Percentiles rank a stretch among this genome's conserved stretches.
phyloP scores from a whole-genome alignment of 2,888 invertebrate species.

The Cheilosia urbana region DNA sequence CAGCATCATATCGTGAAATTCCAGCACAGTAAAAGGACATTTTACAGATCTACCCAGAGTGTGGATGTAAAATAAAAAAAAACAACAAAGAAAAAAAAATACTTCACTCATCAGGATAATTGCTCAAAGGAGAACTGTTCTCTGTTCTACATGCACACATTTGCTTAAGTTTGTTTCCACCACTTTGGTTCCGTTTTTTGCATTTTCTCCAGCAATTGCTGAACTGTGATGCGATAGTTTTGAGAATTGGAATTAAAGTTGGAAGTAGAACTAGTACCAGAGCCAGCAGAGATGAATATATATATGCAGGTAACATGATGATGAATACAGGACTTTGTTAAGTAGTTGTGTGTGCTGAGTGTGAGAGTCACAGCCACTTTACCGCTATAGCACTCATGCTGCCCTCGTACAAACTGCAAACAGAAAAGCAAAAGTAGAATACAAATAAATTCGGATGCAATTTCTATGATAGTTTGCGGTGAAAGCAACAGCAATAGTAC shows the following conservation, averaged over 20 bases:
- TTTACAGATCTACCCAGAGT: constrained; percentile 24
- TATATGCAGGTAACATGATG: constrained; percentile 33
- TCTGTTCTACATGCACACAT: constrained; percentile 25
- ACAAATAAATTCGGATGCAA: constrained; percentile 54
- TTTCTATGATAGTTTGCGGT: constrained; percentile 34
- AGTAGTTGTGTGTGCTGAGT: constrained; percentile 31
- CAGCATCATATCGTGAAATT: neutral
- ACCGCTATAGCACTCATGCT: constrained; percentile 21
- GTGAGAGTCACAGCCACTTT: constrained; percentile 37
- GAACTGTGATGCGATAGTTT: constrained; percentile 51
- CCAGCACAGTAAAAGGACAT: constrained; percentile 25
- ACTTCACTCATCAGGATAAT: constrained; percentile 48
- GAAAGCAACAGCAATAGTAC: constrained; percentile 21
- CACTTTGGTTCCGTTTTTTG: constrained; percentile 25
- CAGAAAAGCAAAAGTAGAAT: constrained; percentile 10
- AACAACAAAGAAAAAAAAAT: neutral
- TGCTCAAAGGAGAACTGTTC: constrained; percentile 52
- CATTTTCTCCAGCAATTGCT: constrained; percentile 25
- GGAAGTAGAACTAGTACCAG: constrained; percentile 11
- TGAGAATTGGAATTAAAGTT: constrained; percentile 44
- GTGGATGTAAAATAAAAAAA: constrained; percentile 3
- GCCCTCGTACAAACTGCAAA: constrained; percentile 21
- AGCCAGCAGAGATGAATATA: neutral
- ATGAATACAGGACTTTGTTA: constrained; percentile 42
- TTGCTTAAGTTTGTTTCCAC: constrained; percentile 26